Conservation (phyloP, 1,140 invertebrate species). For the Geopemphigus sp. region DNA sequence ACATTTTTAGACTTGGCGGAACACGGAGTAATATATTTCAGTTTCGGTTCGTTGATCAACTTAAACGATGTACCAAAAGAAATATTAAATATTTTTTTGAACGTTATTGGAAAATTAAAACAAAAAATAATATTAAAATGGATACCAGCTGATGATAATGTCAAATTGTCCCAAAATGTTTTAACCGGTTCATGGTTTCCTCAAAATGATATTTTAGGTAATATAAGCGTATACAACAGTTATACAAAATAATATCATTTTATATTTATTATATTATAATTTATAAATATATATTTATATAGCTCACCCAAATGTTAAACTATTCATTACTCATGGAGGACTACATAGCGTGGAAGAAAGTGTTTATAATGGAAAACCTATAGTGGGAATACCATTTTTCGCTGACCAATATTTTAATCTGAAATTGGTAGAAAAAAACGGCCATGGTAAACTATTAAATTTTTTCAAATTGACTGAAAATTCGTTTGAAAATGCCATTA, state of each 20-base stretch:
- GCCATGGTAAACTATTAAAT: conserved; percentile 52
- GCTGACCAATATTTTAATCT: conserved; percentile 55
- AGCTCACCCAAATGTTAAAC: conserved; percentile 59
- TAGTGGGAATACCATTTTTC: conserved; percentile 58
- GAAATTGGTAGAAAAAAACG: conserved; percentile 54
- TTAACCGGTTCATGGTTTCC: conserved; percentile 49
- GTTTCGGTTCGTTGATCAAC: conserved; percentile 60
- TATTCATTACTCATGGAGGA: conserved; percentile 66
- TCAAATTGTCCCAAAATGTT: conserved; percentile 40
- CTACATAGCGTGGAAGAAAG: conserved; percentile 63
- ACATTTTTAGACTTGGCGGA: conserved; percentile 54
- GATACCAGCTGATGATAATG: conserved; percentile 56
- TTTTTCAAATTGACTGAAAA: conserved; percentile 33
- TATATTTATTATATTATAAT: not conserved
- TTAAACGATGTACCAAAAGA: not conserved
- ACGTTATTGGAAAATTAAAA: conserved; percentile 56
- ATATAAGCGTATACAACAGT: not conserved
- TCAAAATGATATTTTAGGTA: conserved; percentile 50
- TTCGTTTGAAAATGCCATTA: conserved; percentile 12
- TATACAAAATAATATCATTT: no score
- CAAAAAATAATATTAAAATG: conserved; percentile 62
- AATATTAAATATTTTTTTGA: conserved; percentile 52
- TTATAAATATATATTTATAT: conserved; percentile 50
- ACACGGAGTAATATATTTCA: conserved; percentile 68
- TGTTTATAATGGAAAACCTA: conserved; percentile 60